A percentile compares a stretch with the other conserved stretches of the same genome.
phyloP scores from a whole-genome alignment of 2,113 vertebrate genomes.

The Rallus limicola region DNA sequence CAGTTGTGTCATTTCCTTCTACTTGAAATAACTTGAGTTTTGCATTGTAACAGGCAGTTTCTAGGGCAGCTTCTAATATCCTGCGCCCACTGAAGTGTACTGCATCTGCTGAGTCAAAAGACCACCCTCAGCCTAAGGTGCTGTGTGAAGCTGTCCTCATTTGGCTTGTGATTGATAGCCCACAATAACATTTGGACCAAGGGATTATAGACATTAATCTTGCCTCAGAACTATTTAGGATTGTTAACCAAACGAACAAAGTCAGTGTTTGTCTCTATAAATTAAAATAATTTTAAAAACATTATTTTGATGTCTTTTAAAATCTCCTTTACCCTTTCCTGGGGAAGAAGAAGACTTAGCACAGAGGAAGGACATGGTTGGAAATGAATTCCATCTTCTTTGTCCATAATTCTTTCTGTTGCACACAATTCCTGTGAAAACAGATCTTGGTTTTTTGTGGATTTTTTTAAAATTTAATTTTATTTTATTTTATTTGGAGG shows the following conservation, averaged over 20 bases:
- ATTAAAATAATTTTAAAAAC: not conserved
- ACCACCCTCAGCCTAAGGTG: not conserved
- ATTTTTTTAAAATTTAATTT: not conserved
- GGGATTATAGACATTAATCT: not conserved
- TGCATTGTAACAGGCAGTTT: not conserved
- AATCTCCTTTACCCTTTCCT: not conserved
- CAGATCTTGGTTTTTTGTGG: not conserved
- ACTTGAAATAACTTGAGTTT: not conserved
- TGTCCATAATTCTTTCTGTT: not conserved
- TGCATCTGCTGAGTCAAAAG: not conserved
- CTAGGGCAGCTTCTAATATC: not conserved
- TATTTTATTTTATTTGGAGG: not conserved
- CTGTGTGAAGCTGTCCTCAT: not conserved
- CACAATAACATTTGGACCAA: not conserved
- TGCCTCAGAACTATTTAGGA: not conserved
- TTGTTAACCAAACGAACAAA: not conserved
- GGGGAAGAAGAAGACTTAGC: not conserved
- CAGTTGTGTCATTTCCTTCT: not conserved
- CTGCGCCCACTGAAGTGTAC: not conserved
- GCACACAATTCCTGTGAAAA: not conserved
- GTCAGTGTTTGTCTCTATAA: not conserved
- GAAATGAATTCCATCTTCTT: not conserved
- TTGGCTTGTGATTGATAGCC: not conserved
- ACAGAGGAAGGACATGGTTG: not conserved
- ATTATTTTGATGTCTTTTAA: not conserved